Percentiles rank a stretch among this genome's conserved stretches.
Conservation (phyloP, 92 coral and sea anemone species). For the Epizoanthus fatuus region DNA sequence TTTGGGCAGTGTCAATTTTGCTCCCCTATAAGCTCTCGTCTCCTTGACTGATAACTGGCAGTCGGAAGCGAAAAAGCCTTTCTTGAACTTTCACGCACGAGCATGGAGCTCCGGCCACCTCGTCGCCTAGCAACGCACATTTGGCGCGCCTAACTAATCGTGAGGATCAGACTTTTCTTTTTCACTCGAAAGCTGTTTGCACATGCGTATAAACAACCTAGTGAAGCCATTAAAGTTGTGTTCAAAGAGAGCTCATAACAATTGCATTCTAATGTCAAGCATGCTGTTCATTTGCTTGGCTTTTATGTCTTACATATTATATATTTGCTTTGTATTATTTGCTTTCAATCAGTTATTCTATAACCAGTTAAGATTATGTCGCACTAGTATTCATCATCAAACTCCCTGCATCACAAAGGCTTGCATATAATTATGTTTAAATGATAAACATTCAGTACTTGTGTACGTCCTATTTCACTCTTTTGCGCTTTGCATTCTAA, state of each 20-base stretch:
- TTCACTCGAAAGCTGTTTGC: neutral
- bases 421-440: neutral
- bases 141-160: slow-evolving; percentile 1
- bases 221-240: neutral
- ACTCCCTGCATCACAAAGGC: neutral
- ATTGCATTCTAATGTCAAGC: neutral
- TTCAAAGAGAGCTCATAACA: neutral
- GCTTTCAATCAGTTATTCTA: too few relatives aligned
- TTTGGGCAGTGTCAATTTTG: slow-evolving; percentile 30
- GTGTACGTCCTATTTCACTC: neutral
- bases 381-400: too few relatives aligned
- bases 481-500: neutral
- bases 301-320: too few relatives aligned
- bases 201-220: neutral
- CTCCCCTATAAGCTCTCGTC: neutral
- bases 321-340: too few relatives aligned
- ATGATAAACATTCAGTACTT: neutral
- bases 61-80: neutral
- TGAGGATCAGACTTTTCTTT: too few relatives aligned
- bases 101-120: neutral
- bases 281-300: neutral
- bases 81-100: neutral
- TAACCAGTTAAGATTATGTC: too few relatives aligned
- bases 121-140: neutral
- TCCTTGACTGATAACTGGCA: slow-evolving; percentile 44